phyloP scores from a whole-genome alignment of 2,113 vertebrate species.

The Podarcis muralis region DNA sequence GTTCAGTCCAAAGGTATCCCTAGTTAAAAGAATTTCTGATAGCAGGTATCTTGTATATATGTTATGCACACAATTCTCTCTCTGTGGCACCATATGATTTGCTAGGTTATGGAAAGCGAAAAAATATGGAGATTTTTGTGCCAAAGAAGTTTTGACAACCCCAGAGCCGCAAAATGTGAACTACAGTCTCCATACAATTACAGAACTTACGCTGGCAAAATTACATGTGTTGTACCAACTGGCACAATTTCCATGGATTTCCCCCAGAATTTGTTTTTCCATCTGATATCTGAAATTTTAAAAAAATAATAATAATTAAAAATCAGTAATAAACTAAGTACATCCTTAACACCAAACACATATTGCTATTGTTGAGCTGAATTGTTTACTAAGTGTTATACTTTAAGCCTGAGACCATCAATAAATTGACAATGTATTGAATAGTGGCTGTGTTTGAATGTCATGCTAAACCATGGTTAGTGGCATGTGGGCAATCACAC shows the following conservation, averaged over 20 bases:
- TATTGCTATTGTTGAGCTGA: slow-evolving; percentile 6
- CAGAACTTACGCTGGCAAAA: slow-evolving; percentile 86
- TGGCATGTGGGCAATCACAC: too few species aligned
- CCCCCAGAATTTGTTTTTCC: slow-evolving; percentile 99
- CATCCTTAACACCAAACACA: slow-evolving; percentile 12
- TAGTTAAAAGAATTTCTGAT: neutral
- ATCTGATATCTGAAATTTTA: slow-evolving; percentile 88
- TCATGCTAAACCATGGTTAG: too few species aligned
- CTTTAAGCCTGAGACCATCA: neutral
- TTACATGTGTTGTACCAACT: slow-evolving; percentile 90
- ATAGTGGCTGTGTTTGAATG: too few species aligned
- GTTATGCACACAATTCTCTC: neutral
- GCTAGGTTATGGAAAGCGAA: neutral
- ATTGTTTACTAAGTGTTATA: neutral
- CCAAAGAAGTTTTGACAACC: neutral
- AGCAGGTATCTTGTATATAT: neutral
- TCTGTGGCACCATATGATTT: neutral
- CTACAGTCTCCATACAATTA: rapidly evolving
- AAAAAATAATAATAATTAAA: slow-evolving; percentile 47
- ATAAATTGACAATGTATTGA: neutral
- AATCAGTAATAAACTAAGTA: neutral
- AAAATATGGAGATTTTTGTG: neutral
- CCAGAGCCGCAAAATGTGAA: neutral
- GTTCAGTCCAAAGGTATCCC: neutral
- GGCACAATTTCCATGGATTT: slow-evolving; percentile 99